Evolutionary conservation across 2,888 invertebrate genomes (phyloP).

Genomic region (Petrolisthes cinctipes): DNA sequence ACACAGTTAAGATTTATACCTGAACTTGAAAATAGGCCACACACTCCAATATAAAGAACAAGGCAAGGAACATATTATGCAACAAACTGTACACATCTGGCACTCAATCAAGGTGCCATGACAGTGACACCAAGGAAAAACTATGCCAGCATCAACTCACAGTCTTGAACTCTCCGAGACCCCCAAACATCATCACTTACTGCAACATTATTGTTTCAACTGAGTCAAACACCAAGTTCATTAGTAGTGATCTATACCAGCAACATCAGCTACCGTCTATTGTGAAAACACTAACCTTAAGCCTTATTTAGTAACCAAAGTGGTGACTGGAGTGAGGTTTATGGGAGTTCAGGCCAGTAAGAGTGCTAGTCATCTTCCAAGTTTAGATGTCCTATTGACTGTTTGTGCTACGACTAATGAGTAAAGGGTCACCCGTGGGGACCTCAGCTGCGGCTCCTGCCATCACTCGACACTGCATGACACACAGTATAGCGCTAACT

Average conservation of each 20-base stretch:
- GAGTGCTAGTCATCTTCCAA: neutral
- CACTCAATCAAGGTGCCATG: slow-evolving; percentile 19
- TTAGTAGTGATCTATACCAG: slow-evolving; percentile 14
- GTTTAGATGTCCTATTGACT: slow-evolving; percentile 22
- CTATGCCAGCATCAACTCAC: neutral
- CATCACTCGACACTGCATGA: slow-evolving; percentile 54
- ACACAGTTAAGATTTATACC: slow-evolving; percentile 29
- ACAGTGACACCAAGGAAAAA: slow-evolving; percentile 28
- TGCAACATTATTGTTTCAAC: neutral
- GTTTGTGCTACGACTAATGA: slow-evolving; percentile 46
- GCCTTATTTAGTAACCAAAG: slow-evolving; percentile 2
- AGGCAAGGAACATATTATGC: slow-evolving; percentile 55
- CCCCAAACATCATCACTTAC: neutral
- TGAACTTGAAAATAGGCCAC: slow-evolving; percentile 28
- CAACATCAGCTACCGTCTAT: slow-evolving; percentile 14
- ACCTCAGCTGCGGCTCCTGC: slow-evolving; percentile 45
- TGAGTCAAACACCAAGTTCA: neutral
- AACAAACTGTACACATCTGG: slow-evolving; percentile 47
- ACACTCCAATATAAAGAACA: slow-evolving; percentile 42
- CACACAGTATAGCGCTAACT: slow-evolving; percentile 58
- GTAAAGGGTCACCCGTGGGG: slow-evolving; percentile 29
- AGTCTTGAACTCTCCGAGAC: neutral
- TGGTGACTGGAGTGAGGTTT: neutral
- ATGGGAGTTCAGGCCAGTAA: neutral
- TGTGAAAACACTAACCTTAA: slow-evolving; percentile 13